Evolutionary conservation across 53 echinoderm and acorn worm genomes (phyloP).

Genomic region (Stichopus horrens): DNA sequence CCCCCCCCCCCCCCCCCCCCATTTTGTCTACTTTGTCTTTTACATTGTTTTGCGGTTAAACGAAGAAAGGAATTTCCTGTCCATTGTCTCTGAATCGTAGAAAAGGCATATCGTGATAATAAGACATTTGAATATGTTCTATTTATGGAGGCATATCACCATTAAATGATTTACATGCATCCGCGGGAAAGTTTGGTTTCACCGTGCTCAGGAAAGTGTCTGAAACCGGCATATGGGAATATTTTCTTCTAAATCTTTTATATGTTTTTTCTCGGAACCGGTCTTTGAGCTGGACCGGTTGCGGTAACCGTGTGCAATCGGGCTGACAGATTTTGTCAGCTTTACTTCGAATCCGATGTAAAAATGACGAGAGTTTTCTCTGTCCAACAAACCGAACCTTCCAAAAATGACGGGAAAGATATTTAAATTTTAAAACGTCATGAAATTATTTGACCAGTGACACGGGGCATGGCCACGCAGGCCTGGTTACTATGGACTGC

Average conservation of each 20-base stretch:
- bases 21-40: no score
- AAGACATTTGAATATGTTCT: no score
- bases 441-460: neutral
- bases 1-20: no score
- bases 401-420: neutral
- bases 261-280: neutral
- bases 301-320: neutral
- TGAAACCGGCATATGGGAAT: no score
- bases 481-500: neutral
- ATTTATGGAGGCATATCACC: no score
- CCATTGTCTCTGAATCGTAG: no score
- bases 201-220: neutral
- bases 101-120: no score
- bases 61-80: no score
- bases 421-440: neutral
- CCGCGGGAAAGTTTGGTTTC: no score
- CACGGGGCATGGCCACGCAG: neutral
- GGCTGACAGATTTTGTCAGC: neutral
- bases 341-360: neutral
- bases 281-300: neutral
- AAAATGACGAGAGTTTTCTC: conserved; percentile 13
- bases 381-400: neutral
- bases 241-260: no score
- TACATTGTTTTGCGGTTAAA: no score
- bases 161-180: no score